Base-by-base conservation (phyloP, 2,888 invertebrate genomes). In the Argyra leucocephala region DNA sequence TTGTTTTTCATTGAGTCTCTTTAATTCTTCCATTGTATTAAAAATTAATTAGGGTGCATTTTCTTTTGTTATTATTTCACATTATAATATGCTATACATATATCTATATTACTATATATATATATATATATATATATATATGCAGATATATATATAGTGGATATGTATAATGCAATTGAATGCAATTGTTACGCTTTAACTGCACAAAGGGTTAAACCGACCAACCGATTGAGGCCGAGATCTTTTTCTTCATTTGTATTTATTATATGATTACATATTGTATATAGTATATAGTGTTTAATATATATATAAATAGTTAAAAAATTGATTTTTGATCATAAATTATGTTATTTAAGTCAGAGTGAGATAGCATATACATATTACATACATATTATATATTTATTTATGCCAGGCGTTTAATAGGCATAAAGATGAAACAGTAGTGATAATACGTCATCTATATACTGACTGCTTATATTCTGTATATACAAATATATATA, bases 261-360 rank as follows among this genome's bases (percentile, higher is more conserved):
- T 15, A 37, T 37, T 37, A 2, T n/a, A 48, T 18, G 5, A 31
- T 31, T 10, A 10, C 31, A n/a, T n/a, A n/a, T n/a, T n/a, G n/a
- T n/a, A n/a, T n/a, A n/a, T n/a, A n/a, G n/a, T n/a, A n/a, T n/a
- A n/a, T n/a, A n/a, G n/a, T n/a, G n/a, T n/a, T n/a, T n/a, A n/a
- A n/a, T n/a, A n/a, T n/a, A n/a, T n/a, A n/a, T n/a, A n/a, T n/a
- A n/a, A n/a, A n/a, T 31, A 31, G 31, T 31, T 7, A 48, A 48
- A 48, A 48, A 48, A 48, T 48, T 48, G 48, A 48, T 48, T 48
- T 48, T 48, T 48, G 48, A 48, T 48, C 48, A 48, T 48, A 48
- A 48, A 48, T 48, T 48, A 48, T 48, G n/a, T 18, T 48, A 48
- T 48, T 48, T 48, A 48, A 48, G 18, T n/a, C n/a, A 48, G 2